phyloP scores from a whole-genome alignment of 1,140 invertebrate species.

The Ridgeia piscesae region DNA sequence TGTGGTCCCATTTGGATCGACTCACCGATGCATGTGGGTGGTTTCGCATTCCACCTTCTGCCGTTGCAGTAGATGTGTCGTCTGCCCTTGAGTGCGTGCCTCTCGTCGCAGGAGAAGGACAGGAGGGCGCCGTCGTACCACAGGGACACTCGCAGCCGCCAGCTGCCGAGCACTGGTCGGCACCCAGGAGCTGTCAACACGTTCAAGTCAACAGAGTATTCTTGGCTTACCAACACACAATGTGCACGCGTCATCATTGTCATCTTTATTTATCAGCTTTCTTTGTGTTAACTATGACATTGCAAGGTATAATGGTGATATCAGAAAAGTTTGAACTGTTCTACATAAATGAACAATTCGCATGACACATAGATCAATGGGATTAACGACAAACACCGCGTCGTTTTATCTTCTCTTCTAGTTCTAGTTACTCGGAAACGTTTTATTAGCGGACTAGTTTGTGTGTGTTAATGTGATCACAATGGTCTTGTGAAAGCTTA shows the following conservation, averaged over 20 bases:
- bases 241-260: not conserved
- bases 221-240: not conserved
- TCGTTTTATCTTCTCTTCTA: too few relatives aligned
- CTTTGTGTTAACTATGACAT: not conserved
- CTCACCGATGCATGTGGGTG: not conserved
- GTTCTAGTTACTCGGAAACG: too few relatives aligned
- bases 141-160: not conserved
- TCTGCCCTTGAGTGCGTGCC: not conserved
- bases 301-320: not conserved
- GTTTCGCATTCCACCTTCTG: not conserved
- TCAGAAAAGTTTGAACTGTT: not conserved
- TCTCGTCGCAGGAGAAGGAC: not conserved
- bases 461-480: too few relatives aligned
- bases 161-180: not conserved
- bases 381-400: too few relatives aligned
- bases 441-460: too few relatives aligned
- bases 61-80: conserved; percentile 14
- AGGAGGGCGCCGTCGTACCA: conserved; percentile 4
- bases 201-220: not conserved
- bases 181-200: not conserved
- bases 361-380: not conserved
- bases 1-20: not conserved
- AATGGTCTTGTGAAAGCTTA: too few relatives aligned
- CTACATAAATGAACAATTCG: not conserved
- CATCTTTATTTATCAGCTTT: not conserved